These are phyloP conservation scores for Momotus momota DNA, from an alignment of 2,797 vertebrate genomes.

Conservation along the genomic window DNA sequence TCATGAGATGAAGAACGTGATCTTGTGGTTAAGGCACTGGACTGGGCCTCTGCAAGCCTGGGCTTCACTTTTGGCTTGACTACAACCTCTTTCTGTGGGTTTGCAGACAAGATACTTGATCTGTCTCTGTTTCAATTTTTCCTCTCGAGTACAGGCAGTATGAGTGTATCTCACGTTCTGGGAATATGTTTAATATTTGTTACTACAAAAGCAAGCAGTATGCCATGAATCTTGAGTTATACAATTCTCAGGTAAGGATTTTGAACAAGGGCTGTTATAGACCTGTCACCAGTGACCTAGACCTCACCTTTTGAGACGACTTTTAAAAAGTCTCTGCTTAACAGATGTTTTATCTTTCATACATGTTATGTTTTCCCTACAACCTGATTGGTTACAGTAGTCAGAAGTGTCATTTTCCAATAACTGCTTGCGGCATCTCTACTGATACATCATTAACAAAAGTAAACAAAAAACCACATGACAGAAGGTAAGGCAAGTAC, in stretches of 20 bases:
- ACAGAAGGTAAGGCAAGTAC: neutral
- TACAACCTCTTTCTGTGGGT: neutral
- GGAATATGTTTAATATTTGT: neutral
- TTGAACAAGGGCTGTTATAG: neutral
- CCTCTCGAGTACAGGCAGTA: neutral
- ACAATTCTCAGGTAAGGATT: neutral
- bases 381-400: neutral
- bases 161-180: neutral
- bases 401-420: neutral
- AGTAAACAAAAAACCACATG: neutral
- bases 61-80: neutral
- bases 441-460: neutral
- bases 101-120: neutral
- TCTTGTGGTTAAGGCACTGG: neutral
- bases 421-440: neutral
- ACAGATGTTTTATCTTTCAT: neutral
- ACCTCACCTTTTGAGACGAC: neutral
- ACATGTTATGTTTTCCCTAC: neutral
- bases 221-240: neutral
- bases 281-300: neutral
- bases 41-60: neutral
- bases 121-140: neutral
- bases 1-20: neutral
- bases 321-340: neutral
- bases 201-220: neutral